Evolutionary conservation across 2,797 vertebrate species (phyloP), one percentile per base, ranked within the genome.

Genomic region (Esox lucius): DNA sequence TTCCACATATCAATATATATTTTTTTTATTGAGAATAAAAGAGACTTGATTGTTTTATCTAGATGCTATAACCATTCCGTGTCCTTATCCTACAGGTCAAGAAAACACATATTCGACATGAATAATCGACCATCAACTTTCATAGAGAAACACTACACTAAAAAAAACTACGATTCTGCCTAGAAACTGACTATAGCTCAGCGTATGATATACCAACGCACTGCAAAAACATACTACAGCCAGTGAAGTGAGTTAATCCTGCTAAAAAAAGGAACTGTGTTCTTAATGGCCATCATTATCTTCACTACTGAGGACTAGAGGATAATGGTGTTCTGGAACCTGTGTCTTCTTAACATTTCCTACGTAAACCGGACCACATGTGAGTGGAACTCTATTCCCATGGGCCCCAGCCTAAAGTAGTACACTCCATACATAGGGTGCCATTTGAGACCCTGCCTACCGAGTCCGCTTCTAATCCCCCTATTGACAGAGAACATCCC

Each of bases 221-320:
- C 3, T 56, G 22, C 12, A n/a, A 56, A 33, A 35, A 24, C n/a
- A 31, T n/a, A 31, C 26, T n/a, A 59, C 19, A 31, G 31, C 49
- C 65, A 26, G 48, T 53, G 49, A 49, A 68, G 64, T 5, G n/a
- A 31, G n/a, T 24, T 17, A 39, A 22, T 74, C 16, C 53, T 15
- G 69, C 17, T 70, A 24, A 70, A 64, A 75, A 64, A 75, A 59
- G 35, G 12, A 64, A 31, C 53, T 1, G 35, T 33, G 74, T 16
- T 70, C 22, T 46, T 78, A 78, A 78, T 78, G 61, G 53, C 12
- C 22, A 19, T 70, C 26, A 74, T 74, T 71, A 74, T 70, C 31
- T 16, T 74, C 76, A 74, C 64, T 16, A 68, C 39, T 33, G 66
- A 35, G 73, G 48, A n/a, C 51, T 35, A 13, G 22, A 16, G n/a